Base-by-base conservation (phyloP, 2,113 vertebrate genomes). In the Periophthalmodon schlosseri region DNA sequence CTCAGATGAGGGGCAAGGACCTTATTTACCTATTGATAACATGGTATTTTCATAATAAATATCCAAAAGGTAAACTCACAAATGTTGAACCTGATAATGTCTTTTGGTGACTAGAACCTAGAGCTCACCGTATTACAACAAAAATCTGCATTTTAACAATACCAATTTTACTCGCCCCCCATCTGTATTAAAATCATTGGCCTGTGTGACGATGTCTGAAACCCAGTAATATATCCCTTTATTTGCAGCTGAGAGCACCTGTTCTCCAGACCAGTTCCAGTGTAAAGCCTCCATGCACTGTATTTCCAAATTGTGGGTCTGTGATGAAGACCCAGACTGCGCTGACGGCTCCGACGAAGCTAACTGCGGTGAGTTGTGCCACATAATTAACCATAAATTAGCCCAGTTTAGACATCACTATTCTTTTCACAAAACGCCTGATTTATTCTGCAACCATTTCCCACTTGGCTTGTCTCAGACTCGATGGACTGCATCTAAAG, bases 301-400 rank as follows among this genome's bases (percentile, higher is more conserved):
- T 87, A 99, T 99, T 90, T 98, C 98, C 85, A 98, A 97, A 82
- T 92, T 99, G 65, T 99, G 98, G 98, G 97, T 99, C 11, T 99
- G 98, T 81, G 98, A 99, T 9, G 96, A 99, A 85, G 98, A 99
- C 78, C 95, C 97, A 0, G 98, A 99, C 81, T 99, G 97, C 57
- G 96, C 97, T 4, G 98, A 99, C 33, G 98, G 97, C 21, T 99
- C 98, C 0, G 97, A 99, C 34, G 97, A 99, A 89, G 95, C 97
- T 28, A 97, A 96, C 86, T 99, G 98, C 63, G 97, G 98, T 99
- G 91, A 97, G 97, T 93, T 68, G 50, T 68, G 44, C 65, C 78
- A 72, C 33, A 66, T 66, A 80, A 78, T 86, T 88, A 74, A 84
- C 82, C 73, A 84, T 74, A 86, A 87, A 87, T 82, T 84, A 74